Evolutionary conservation across 2,888 invertebrate genomes (phyloP).

Genomic region (Hedychridium roseum): DNA sequence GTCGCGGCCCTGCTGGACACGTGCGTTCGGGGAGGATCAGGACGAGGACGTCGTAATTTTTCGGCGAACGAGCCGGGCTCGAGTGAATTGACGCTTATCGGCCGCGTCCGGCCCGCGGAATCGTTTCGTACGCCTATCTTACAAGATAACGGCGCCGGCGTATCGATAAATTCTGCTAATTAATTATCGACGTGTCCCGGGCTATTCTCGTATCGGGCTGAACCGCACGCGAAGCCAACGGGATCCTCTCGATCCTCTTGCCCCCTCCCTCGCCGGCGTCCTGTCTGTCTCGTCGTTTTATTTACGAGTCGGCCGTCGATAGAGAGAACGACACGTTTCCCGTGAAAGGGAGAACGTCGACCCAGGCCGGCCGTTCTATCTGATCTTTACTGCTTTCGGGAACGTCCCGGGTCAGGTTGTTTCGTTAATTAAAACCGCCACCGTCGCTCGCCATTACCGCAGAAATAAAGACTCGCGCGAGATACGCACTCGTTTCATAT

Average conservation of each 20-base stretch:
- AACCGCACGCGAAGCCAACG: conserved; percentile 34
- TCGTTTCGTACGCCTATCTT: conserved; percentile 45
- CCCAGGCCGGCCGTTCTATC: too few relatives aligned
- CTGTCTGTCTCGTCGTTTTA: conserved; percentile 4
- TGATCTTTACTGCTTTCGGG: too few relatives aligned
- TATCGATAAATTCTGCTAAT: conserved; percentile 56
- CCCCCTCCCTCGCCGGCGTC: not conserved
- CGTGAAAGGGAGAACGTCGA: too few relatives aligned
- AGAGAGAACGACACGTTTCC: conserved; percentile 4
- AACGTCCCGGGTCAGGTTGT: too few relatives aligned
- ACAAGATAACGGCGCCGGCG: conserved; percentile 48
- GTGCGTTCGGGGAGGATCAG: conserved; percentile 34
- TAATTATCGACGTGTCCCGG: conserved; percentile 56
- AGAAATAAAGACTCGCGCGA: too few relatives aligned
- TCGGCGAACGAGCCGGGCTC: conserved; percentile 37
- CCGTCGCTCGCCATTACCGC: too few relatives aligned
- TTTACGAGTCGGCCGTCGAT: conserved; percentile 1
- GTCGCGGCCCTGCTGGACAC: too few relatives aligned
- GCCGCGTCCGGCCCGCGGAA: conserved; percentile 39
- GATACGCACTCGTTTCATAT: too few relatives aligned
- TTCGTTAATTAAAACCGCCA: too few relatives aligned
- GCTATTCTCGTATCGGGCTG: conserved; percentile 49
- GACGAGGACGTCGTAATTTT: conserved; percentile 46
- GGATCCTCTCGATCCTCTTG: conserved; percentile 1
- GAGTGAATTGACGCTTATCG: conserved; percentile 48